Evolutionary conservation across 2,797 vertebrate genomes (phyloP), one percentile per base, ranked within the genome.

Genomic region (Pipistrellus pipistrellus): DNA sequence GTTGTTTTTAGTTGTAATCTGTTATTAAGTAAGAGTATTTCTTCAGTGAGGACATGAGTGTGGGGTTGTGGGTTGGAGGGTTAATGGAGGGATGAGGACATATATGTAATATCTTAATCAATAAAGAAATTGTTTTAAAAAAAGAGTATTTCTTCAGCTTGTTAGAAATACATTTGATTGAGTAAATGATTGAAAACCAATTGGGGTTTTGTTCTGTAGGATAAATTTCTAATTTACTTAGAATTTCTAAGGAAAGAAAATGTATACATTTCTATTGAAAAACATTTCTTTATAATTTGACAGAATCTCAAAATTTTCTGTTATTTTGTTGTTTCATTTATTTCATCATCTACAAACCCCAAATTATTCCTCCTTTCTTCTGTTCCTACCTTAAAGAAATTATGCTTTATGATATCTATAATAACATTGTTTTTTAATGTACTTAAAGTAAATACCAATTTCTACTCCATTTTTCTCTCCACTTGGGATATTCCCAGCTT

Each of bases 111-210:
- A 44, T 10, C 44, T 44, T 44, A 44, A 44, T 44, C 44, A 44
- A 44, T 44, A 44, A 44, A 44, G 44, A 44, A 44, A 44, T 9
- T 44, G 44, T 44, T 44, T 44, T 44, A 2, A 11, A 9, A 44
- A 44, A 85, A 93, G 68, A 94, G 4, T 88, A 82, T 95, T 94
- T 94, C 11, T 68, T 75, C 46, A 85, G 32, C 14, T 92, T 84
- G 80, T 96, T 69, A 55, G 72, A 90, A 71, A 71, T 94, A 90
- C 75, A 62, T 95, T 94, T 91, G 80, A 57, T 48, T 85, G 89
- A 92, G 6, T 77, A 84, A 95, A 87, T 91, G 71, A 82, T 32
- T 92, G 6, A 95, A 95, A 96, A 82, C 85, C 35, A 71, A 38
- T 84, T 95, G 66, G 11, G 14, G 0, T 78, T 95, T 90, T 93